Percentiles rank a stretch among this genome's conserved stretches.
Evolutionary conservation across 2,888 invertebrate species (phyloP).

Genomic region (Saturnia japonica): DNA sequence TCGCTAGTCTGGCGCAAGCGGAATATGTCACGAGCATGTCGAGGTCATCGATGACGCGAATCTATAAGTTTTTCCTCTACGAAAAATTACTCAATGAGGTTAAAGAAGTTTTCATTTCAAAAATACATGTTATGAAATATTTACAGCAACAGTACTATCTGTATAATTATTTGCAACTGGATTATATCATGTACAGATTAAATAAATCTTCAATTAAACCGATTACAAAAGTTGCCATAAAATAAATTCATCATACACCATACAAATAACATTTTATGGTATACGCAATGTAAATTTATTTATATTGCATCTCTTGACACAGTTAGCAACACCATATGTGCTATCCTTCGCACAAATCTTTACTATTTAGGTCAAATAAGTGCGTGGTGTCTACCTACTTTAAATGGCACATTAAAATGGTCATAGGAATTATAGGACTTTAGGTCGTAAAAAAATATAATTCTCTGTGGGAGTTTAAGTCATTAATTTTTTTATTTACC

Average conservation of each 20-base stretch:
- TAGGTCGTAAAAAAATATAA: conserved; percentile 8
- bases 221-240: conserved; percentile 12
- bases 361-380: conserved; percentile 18
- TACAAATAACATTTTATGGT: conserved; percentile 17
- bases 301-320: conserved; percentile 20
- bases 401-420: conserved; percentile 1
- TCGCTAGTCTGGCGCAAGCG: too few species aligned
- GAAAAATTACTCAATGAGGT: too few species aligned
- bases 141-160: background rate
- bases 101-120: too few species aligned
- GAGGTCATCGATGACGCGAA: too few species aligned
- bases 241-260: conserved; percentile 10
- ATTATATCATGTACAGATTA: background rate
- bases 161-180: background rate
- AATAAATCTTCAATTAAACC: background rate
- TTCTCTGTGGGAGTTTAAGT: conserved; percentile 6
- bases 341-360: conserved; percentile 17
- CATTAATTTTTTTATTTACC: background rate
- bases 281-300: conserved; percentile 16
- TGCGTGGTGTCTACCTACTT: conserved; percentile 6
- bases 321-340: conserved; percentile 12
- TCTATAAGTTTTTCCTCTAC: too few species aligned
- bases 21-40: too few species aligned
- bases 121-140: background rate
- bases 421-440: background rate